phyloP scores from a whole-genome alignment of 2,113 vertebrate genomes.

The Megaceryle maxima region DNA sequence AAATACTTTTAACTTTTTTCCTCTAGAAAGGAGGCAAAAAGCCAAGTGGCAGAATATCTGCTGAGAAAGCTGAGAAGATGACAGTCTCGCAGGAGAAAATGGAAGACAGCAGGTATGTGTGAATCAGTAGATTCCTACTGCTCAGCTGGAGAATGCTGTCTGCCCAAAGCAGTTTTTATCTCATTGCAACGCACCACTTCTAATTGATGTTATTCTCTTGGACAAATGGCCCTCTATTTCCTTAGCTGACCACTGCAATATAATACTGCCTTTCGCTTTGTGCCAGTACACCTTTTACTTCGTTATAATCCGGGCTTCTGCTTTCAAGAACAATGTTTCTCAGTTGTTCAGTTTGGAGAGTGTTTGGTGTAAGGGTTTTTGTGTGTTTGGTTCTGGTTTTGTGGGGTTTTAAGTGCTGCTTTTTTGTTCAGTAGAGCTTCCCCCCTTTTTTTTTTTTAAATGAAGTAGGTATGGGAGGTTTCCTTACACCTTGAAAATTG shows the following conservation, averaged over 20 bases:
- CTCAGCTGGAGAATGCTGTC: constrained; percentile 41
- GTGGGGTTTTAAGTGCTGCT: background rate
- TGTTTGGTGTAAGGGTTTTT: background rate
- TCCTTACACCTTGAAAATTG: background rate
- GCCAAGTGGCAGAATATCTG: constrained; percentile 55
- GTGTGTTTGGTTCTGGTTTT: background rate
- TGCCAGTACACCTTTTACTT: background rate
- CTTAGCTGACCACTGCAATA: background rate
- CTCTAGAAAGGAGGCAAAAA: constrained; percentile 62
- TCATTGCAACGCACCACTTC: background rate
- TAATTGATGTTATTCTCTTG: background rate
- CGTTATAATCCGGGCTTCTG: background rate
- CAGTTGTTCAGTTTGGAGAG: background rate
- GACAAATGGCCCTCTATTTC: background rate
- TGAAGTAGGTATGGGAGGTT: background rate
- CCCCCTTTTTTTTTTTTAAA: background rate
- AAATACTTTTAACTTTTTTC: background rate
- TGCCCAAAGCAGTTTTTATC: background rate
- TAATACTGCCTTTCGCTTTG: background rate
- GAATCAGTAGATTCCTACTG: constrained; percentile 24
- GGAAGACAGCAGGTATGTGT: constrained; percentile 71
- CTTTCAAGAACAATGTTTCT: background rate
- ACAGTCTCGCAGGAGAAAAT: constrained; percentile 62
- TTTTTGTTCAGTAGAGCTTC: background rate
- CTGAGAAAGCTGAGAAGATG: constrained; percentile 69